Conservation (phyloP, 2,888 invertebrate genomes). For the Liopterus haemorrhoidalis region DNA sequence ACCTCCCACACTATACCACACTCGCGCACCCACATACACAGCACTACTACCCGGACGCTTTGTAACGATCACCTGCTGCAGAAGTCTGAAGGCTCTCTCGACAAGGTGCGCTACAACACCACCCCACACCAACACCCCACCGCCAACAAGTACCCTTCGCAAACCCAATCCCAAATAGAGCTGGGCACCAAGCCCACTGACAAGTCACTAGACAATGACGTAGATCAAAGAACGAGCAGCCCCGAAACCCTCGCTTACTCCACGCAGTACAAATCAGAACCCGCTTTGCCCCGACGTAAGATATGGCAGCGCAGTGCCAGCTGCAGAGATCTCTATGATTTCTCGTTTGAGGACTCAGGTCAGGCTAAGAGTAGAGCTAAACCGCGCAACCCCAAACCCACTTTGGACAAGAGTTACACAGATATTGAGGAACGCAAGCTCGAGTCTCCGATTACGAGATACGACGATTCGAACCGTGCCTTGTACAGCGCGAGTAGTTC, state of each 20-base stretch:
- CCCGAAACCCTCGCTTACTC: constrained; percentile 34
- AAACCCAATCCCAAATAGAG: constrained; percentile 46
- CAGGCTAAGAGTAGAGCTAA: constrained; percentile 57
- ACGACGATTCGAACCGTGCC: constrained; percentile 61
- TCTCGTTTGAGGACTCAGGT: constrained; percentile 66
- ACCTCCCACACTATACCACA: constrained; percentile 43
- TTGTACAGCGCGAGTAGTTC: constrained; percentile 59
- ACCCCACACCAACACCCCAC: constrained; percentile 33
- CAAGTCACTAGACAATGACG: constrained; percentile 36
- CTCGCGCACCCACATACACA: constrained; percentile 40
- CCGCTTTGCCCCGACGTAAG: constrained; percentile 47
- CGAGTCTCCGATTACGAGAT: constrained; percentile 67
- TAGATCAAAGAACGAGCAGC: constrained; percentile 31
- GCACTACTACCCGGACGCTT: constrained; percentile 49
- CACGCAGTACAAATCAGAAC: constrained; percentile 31
- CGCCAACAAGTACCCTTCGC: constrained; percentile 40
- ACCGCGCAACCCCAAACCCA: constrained; percentile 45
- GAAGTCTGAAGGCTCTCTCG: constrained; percentile 51
- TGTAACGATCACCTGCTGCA: constrained; percentile 48
- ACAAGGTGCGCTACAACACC: constrained; percentile 41
- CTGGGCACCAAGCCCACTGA: constrained; percentile 34
- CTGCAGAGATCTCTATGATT: constrained; percentile 75
- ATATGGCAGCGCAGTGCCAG: constrained; percentile 75
- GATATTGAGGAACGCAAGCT: constrained; percentile 46
- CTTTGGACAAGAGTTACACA: constrained; percentile 36